Base-by-base conservation (phyloP, 23 tunicate genomes). In the Trididemnum miniatum region DNA sequence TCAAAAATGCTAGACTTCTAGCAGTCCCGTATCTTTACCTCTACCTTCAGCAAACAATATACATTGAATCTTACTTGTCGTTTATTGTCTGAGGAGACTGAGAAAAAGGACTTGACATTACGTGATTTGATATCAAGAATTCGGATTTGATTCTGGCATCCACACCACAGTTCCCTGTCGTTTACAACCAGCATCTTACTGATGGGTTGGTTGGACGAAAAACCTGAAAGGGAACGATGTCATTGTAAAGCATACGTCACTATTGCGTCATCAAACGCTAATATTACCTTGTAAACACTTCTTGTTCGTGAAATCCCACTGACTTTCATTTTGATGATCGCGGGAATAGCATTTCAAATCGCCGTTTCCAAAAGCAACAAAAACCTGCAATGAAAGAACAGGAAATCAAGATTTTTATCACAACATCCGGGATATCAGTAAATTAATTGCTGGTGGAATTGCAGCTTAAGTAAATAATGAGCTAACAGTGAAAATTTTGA, bases 331-430 rank as follows among this genome's bases (percentile, higher is more conserved):
- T 29, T 73, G 18, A 34, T 28, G 71, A 39, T 93, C 82, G 30
- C 93, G 83, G 65, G 31, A 28, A 51, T 93, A 93, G 35, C 80
- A 64, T 0, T 80, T 65, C 69, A 93, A 69, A 75, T 88, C 89
- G 0, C 98, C 93, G 76, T 93, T 93, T 84, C 98, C 84, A 0
- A 93, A 76, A 20, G 98, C 92, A 3, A 93, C 93, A 49, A 88
- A 93, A 15, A 93, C 92, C 98, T 93, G 44, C 33, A 80, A 80
- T 18, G n/a, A 62, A 62, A 24, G 15, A 62, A 44, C 9, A 44
- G n/a, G n/a, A n/a, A n/a, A n/a, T n/a, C n/a, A n/a, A n/a, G n/a
- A n/a, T n/a, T n/a, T n/a, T n/a, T n/a, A n/a, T n/a, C n/a, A n/a
- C n/a, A n/a, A n/a, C n/a, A n/a, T n/a, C n/a, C n/a, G n/a, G n/a